Evolutionary conservation across 2,797 vertebrate genomes (phyloP), one percentile per base, ranked within the genome.

Genomic region (Halcyon smyrnensis): DNA sequence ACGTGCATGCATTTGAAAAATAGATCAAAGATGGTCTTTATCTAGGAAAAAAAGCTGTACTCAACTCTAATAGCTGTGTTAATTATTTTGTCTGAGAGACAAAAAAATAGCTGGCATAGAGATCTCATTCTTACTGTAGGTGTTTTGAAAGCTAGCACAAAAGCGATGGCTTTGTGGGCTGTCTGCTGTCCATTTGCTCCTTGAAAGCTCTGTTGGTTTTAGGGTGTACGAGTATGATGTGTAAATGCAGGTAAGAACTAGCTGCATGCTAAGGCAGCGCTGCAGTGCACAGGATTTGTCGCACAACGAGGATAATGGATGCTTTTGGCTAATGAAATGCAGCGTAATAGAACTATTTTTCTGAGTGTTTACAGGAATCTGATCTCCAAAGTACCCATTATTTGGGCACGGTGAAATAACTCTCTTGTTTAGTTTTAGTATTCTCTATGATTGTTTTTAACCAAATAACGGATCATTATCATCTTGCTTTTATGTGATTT

Each of bases 31-130:
- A 39, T 84, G 34, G 23, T 41, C 41, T 92, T 85, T 65, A 62
- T 87, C 77, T 92, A 14, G 60, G 39, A 41, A 74, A 62, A 74
- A 62, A 77, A 41, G 13, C 27, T 37, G 32, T 57, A 82, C 34
- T 71, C 84, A 57, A 3, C 20, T 34, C 2, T 8, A 84, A 70
- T 83, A 77, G 57, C 50, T 69, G 36, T 56, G 74, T 89, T 94
- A 95, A 95, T 87, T 94, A 81, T 91, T 94, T 94, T 95, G 88
- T 91, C 80, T 87, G 86, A 53, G 83, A 79, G 84, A 8, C 28
- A 62, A 53, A 69, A 77, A 90, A 65, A 37, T 32, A 64, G 48
- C 28, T 93, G 80, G 56, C 14, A 0, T 60, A 65, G 41, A 54
- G 32, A 57, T 83, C 20, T 77, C 13, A 17, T 76, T 87, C 64